Conservation (phyloP, 2,113 vertebrate genomes). For the Lagopus leucura region DNA sequence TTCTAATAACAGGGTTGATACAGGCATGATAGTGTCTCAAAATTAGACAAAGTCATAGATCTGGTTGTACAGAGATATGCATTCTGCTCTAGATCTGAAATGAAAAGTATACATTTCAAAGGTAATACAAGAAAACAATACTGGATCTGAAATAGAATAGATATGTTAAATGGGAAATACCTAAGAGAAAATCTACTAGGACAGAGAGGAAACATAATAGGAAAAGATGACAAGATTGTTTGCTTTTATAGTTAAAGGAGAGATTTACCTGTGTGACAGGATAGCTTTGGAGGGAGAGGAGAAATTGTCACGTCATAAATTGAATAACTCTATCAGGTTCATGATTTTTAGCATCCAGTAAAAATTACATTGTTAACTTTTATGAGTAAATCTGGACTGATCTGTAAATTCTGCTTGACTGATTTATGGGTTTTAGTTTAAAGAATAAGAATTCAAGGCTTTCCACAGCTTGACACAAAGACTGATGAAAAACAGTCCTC, state of each 20-base stretch:
- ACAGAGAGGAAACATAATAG: background rate
- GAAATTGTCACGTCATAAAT: conserved; percentile 26
- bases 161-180: background rate
- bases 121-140: background rate
- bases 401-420: background rate
- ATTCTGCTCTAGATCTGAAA: background rate
- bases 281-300: background rate
- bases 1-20: background rate
- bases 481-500: background rate
- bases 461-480: background rate
- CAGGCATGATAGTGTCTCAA: background rate
- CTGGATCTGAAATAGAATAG: background rate
- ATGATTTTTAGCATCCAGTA: conserved; percentile 29
- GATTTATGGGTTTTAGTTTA: conserved; percentile 19
- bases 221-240: background rate
- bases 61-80: background rate
- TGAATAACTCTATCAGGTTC: background rate
- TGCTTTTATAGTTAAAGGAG: background rate
- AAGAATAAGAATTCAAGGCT: background rate
- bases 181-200: background rate
- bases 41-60: background rate
- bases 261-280: background rate
- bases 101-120: background rate
- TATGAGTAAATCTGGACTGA: background rate
- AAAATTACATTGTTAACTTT: conserved; percentile 23